Percentiles rank a stretch among this genome's conserved stretches.
Evolutionary conservation across 1,140 invertebrate genomes (phyloP).

Genomic region (Phymorhynchus buccinoides): DNA sequence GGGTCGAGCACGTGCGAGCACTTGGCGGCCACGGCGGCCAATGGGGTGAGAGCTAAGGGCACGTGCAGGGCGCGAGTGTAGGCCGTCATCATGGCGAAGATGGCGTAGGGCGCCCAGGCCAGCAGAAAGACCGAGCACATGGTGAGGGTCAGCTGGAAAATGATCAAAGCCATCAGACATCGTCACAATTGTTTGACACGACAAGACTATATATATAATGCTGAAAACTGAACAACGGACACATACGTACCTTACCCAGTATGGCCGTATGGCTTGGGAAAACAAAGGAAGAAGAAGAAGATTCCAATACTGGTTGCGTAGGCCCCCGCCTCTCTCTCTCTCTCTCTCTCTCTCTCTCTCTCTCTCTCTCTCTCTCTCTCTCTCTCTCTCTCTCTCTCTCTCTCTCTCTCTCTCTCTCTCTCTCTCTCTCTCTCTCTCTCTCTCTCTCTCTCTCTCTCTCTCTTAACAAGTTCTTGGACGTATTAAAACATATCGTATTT

Average conservation of each 20-base stretch:
- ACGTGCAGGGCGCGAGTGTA: conserved; percentile 33
- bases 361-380: neutral
- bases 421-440: too few species aligned
- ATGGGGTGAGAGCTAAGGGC: neutral
- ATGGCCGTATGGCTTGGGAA: too few species aligned
- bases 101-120: conserved; percentile 54
- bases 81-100: conserved; percentile 50
- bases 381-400: neutral
- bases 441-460: neutral
- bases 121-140: conserved; percentile 48
- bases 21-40: conserved; percentile 48
- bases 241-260: too few species aligned
- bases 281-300: too few species aligned
- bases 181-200: too few species aligned
- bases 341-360: conserved; percentile 10
- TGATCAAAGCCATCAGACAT: too few species aligned
- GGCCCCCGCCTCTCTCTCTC: neutral
- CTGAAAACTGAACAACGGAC: too few species aligned
- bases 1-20: conserved; percentile 47
- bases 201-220: too few species aligned
- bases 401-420: neutral
- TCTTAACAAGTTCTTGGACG: neutral
- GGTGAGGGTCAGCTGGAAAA: conserved; percentile 40
- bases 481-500: too few species aligned
- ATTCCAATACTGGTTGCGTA: too few species aligned